Base-by-base conservation (phyloP, 2,797 vertebrate species). In the Cyclopterus lumpus region DNA sequence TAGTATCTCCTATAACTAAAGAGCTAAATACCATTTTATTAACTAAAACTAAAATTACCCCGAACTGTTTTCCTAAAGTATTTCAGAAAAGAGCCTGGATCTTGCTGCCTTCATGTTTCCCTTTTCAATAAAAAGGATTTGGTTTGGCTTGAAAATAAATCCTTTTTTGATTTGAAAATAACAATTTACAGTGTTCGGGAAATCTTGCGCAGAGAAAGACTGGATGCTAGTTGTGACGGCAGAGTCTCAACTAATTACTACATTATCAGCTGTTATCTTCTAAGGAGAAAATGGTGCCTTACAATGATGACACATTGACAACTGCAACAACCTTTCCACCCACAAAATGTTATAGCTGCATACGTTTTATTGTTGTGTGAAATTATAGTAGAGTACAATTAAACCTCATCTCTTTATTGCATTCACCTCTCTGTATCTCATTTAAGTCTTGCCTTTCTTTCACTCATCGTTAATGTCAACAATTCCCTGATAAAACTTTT, bases 1-100 rank as follows among this genome's bases (percentile, higher is more conserved):
- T 9, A 1, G 36, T 2, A 38, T 58, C 32, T 49, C 42, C 36
- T 30, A 12, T 22, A 38, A 57, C 15, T 28, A 22, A 74, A 40
- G 18, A 49, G 53, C 53, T 28, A 48, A 66, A 59, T 48, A 32
- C 11, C 15, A 58, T 58, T 48, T 38, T 5, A 40, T 10, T 20
- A 36, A 57, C 30, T 28, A 30, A 24, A 53, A 34, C 24, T 59
- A 42, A 60, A 32, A 51, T 36, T 11, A 22, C 62, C 7, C 12
- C 40, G 5, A 4, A 60, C 32, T 48, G 24, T 74, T 74, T 66
- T 42, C 26, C 10, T 51, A 16, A 46, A 53, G 63, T 51, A 26
- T 9, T 6, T 20, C 42, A 38, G 12, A 36, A 49, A 59, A 4
- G 11, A 65, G 22, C 18, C 22, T 32, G 58, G 30, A 62, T 53